Evolutionary conservation across 2,797 vertebrate species (phyloP).

Genomic region (Carapus acus): DNA sequence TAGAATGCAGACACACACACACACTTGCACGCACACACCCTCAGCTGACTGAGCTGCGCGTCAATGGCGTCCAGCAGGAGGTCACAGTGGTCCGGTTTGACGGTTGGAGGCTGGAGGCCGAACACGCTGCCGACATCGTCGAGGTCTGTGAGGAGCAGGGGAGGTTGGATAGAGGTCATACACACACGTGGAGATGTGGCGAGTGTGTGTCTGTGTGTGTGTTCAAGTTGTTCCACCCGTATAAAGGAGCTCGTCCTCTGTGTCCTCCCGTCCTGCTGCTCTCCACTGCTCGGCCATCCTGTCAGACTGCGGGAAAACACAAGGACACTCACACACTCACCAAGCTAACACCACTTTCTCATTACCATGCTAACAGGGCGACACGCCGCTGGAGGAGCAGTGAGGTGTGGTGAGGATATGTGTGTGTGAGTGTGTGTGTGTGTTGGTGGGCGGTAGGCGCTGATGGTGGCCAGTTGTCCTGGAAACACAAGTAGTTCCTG

Average conservation of each 20-base stretch:
- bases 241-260: conserved; percentile 49
- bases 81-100: conserved; percentile 53
- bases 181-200: background rate
- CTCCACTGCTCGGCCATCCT: conserved; percentile 53
- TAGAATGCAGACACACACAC: background rate
- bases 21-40: conserved; percentile 50
- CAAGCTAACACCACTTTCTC: conserved; percentile 10
- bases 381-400: background rate
- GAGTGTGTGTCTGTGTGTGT: background rate
- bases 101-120: background rate
- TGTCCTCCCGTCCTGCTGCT: conserved; percentile 37
- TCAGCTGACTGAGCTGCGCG: conserved; percentile 57
- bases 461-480: conserved; percentile 58
- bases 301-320: conserved; percentile 19
- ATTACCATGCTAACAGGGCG: too few species aligned
- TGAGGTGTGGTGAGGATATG: background rate
- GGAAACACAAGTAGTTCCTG: conserved; percentile 54
- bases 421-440: too few species aligned
- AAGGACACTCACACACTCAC: conserved; percentile 22
- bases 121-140: conserved; percentile 11
- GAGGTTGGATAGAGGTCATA: background rate
- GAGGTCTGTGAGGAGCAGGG: conserved; percentile 44
- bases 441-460: conserved; percentile 21
- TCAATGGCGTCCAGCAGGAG: conserved; percentile 63
- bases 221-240: conserved; percentile 48